phyloP scores from a whole-genome alignment of 92 coral and sea anemone genomes.

The Palythoa caribaeorum region DNA sequence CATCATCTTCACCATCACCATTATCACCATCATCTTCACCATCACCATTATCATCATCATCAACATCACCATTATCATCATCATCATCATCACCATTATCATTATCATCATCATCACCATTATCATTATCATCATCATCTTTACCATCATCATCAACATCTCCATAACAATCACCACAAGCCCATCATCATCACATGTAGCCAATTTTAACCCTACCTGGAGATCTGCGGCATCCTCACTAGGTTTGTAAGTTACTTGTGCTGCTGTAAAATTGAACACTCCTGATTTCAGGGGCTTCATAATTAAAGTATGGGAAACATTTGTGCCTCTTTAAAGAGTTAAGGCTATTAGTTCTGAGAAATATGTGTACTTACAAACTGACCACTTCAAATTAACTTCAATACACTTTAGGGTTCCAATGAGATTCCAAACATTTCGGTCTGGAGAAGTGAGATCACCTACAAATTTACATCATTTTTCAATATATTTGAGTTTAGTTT shows the following conservation, averaged over 20 bases:
- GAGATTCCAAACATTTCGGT: too few relatives aligned
- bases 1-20: neutral
- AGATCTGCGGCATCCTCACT: constrained; percentile 84
- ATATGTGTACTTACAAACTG: neutral
- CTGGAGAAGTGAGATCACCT: too few relatives aligned
- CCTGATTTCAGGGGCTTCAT: constrained; percentile 89
- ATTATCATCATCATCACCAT: neutral
- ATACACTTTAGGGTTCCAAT: too few relatives aligned
- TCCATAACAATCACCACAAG: neutral
- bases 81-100: neutral
- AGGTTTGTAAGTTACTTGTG: constrained; percentile 92
- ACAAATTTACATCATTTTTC: too few relatives aligned
- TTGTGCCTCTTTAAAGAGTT: constrained; percentile 79
- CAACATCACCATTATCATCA: neutral
- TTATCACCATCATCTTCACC: neutral
- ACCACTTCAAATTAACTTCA: too few relatives aligned
- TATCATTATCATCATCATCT: neutral
- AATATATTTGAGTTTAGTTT: too few relatives aligned
- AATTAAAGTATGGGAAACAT: constrained; percentile 95
- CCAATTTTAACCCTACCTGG: constrained; percentile 3
- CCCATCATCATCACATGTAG: neutral
- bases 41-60: neutral
- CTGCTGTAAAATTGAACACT: constrained; percentile 91
- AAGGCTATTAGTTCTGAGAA: constrained; percentile 27
- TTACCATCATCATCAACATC: neutral